Conservation (phyloP, 2,888 invertebrate genomes). For the Heteromyza rotundicornis region DNA sequence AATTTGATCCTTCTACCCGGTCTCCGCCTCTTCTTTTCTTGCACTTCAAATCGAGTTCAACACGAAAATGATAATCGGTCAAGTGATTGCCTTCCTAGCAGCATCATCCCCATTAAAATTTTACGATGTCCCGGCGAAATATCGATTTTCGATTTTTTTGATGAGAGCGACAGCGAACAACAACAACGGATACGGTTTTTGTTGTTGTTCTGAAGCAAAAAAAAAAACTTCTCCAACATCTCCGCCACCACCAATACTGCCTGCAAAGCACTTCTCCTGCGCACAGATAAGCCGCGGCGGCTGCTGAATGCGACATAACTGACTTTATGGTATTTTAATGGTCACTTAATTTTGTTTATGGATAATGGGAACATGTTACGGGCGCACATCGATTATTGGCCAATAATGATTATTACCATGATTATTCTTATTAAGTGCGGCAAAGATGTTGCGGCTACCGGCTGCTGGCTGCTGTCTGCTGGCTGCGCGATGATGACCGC, state of each 20-base stretch:
- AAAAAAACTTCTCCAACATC: neutral
- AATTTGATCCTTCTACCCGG: neutral
- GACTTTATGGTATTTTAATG: conserved; percentile 64
- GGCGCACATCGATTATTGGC: conserved; percentile 51
- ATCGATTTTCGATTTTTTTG: conserved; percentile 4
- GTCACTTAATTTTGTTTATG: conserved; percentile 64
- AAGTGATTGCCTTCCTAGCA: no score
- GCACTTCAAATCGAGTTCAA: no score
- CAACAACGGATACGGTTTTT: no score
- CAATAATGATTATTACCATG: conserved; percentile 48
- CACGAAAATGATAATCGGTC: no score
- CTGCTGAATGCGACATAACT: conserved; percentile 48
- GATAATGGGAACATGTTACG: conserved; percentile 55
- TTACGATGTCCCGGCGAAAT: conserved; percentile 4
- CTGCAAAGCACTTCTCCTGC: neutral
- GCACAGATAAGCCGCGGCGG: conserved; percentile 5
- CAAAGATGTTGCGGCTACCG: neutral
- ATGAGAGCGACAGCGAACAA: no score
- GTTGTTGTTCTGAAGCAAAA: neutral
- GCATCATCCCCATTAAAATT: conserved; percentile 1
- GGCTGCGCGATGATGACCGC: neutral
- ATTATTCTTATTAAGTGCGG: conserved; percentile 42
- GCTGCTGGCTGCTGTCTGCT: neutral
- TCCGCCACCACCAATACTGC: neutral
- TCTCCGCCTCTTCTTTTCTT: neutral